phyloP scores from a whole-genome alignment of 2,888 invertebrate genomes.

The Leptogaster cylindrica region DNA sequence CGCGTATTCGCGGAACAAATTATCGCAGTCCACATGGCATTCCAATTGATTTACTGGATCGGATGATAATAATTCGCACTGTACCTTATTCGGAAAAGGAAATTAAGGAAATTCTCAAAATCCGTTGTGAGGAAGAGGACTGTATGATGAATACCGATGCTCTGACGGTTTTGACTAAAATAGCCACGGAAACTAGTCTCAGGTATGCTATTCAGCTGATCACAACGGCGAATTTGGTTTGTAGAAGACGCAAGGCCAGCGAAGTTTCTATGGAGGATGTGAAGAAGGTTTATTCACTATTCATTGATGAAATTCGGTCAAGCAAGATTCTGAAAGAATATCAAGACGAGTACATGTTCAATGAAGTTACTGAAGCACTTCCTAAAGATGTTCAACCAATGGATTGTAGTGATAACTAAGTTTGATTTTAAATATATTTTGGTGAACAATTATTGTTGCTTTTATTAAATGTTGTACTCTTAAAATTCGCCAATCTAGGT shows the following conservation, averaged over 20 bases:
- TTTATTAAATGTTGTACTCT: too few relatives aligned
- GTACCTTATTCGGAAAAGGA: constrained; percentile 87
- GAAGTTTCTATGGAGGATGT: constrained; percentile 89
- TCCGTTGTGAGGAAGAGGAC: constrained; percentile 97
- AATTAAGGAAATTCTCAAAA: constrained; percentile 88
- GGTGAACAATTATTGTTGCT: neutral
- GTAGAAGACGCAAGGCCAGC: constrained; percentile 83
- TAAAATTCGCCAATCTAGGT: too few relatives aligned
- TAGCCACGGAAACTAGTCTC: constrained; percentile 91
- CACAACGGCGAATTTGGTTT: constrained; percentile 93
- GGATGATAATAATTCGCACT: constrained; percentile 94
- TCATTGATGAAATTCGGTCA: constrained; percentile 92
- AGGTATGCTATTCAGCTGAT: constrained; percentile 98
- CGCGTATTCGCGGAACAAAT: constrained; percentile 91
- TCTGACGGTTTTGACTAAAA: constrained; percentile 85
- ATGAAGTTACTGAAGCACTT: constrained; percentile 63
- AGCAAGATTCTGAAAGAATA: constrained; percentile 93
- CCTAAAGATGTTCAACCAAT: constrained; percentile 55
- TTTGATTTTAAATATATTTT: neutral
- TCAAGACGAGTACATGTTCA: constrained; percentile 95
- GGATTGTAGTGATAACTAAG: constrained; percentile 53
- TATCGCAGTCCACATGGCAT: constrained; percentile 97
- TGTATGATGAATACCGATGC: constrained; percentile 94
- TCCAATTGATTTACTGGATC: constrained; percentile 93
- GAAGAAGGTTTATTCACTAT: constrained; percentile 92